Evolutionary conservation across 2,797 vertebrate genomes (phyloP), one percentile per base, ranked within the genome.

Genomic region (Tolypeutes matacus): DNA sequence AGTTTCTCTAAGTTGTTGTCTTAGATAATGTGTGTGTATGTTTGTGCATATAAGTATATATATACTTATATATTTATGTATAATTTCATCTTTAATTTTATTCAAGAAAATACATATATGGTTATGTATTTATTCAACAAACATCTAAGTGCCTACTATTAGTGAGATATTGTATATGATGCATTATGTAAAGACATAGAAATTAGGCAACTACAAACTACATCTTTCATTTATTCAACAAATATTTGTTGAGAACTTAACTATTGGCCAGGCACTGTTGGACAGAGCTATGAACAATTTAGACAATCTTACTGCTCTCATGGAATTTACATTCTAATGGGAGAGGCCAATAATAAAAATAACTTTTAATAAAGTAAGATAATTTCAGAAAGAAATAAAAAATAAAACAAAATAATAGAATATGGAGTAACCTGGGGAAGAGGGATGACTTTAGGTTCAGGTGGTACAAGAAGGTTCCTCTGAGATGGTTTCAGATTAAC

Each of bases 1-100:
- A 81, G 96, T 97, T 98, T 98, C 97, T 98, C 97, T 98, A 96
- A 91, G 65, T 85, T 95, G 80, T 86, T 95, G 49, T 67, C 82
- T 72, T 60, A 80, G 12, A 13, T 51, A 13, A 53, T 46, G 29
- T 70, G 27, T 39, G 1, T 17, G 7, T 75, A 1, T 39, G 39
- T 46, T 3, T 73, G 25, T 46, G 5, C 5, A 42, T 7, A 21
- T 46, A 46, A 42, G 13, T 29, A 42, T 42, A 42, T 72, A 29
- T 29, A 73, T 46, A 29, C 9, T 36, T 9, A 70, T 4, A 36
- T 9, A 9, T 5, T 34, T 84, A 78, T 1, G 18, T 88, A 90
- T 86, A 20, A 82, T 77, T 97, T 95, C 62, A 70, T 90, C 82
- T 96, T 95, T 86, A 94, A 58, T 36, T 73, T 95, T 36, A 51